A percentile compares a stretch with the other conserved stretches of the same genome.
These are phyloP conservation scores for Cephus cinctus DNA, from an alignment of 1,140 invertebrate genomes.

Conservation along the genomic window DNA sequence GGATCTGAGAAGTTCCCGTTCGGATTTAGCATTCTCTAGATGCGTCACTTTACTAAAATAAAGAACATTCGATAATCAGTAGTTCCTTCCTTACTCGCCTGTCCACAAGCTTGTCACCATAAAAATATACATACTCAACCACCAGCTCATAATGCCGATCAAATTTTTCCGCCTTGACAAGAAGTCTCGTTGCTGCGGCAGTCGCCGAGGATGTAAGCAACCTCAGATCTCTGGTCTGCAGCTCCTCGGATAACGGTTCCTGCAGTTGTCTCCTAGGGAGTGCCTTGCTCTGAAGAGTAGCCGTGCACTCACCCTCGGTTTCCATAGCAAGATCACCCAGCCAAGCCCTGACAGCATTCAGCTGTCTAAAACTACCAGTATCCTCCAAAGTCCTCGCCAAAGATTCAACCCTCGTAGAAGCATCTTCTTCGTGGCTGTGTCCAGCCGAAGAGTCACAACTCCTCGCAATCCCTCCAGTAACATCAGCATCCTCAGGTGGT, in stretches of 20 bases:
- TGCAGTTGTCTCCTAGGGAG: constrained; percentile 24
- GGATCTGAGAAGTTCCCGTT: constrained; percentile 35
- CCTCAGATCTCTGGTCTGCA: constrained; percentile 29
- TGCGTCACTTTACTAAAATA: constrained; percentile 29
- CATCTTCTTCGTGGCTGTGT: too few relatives aligned
- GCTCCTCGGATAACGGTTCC: constrained; percentile 12
- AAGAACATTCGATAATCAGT: constrained; percentile 8
- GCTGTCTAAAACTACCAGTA: neutral
- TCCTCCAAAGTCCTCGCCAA: neutral
- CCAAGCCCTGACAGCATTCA: constrained; percentile 29
- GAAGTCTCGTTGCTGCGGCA: constrained; percentile 44
- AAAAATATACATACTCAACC: constrained; percentile 30
- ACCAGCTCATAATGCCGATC: constrained; percentile 32
- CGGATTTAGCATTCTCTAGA: constrained; percentile 27
- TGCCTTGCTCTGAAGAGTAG: constrained; percentile 41
- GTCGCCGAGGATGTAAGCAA: constrained; percentile 41
- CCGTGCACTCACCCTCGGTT: constrained; percentile 36
- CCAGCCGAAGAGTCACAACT: too few relatives aligned
- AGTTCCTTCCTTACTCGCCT: constrained; percentile 1
- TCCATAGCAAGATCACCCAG: constrained; percentile 31
- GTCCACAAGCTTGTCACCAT: too few relatives aligned
- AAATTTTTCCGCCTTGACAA: constrained; percentile 43
- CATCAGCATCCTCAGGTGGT: constrained; percentile 32
- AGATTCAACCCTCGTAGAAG: too few relatives aligned
- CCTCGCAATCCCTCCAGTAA: too few relatives aligned